These are phyloP conservation scores for Siniperca obscura DNA, from an alignment of 2,797 vertebrate genomes.

Conservation along the genomic window DNA sequence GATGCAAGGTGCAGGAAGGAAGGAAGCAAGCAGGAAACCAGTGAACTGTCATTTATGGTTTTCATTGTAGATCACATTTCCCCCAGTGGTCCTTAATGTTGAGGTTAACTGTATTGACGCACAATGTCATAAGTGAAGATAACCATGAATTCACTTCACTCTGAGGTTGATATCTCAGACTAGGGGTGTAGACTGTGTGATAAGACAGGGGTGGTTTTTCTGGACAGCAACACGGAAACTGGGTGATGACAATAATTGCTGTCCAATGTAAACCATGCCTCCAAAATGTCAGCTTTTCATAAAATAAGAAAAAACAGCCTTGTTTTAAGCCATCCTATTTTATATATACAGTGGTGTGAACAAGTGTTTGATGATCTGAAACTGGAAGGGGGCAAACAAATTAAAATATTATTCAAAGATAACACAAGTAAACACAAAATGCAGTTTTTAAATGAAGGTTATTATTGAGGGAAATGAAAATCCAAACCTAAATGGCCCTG, in stretches of 20 bases:
- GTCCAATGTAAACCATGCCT: neutral
- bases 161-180: neutral
- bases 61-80: constrained; percentile 26
- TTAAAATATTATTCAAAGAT: no score
- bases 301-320: neutral
- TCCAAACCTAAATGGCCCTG: no score
- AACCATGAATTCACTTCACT: neutral
- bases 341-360: no score
- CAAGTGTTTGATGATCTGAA: no score
- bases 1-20: constrained; percentile 48
- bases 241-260: neutral
- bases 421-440: no score
- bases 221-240: neutral
- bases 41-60: constrained; percentile 50
- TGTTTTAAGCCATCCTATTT: neutral
- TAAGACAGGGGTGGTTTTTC: neutral
- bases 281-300: neutral
- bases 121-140: neutral
- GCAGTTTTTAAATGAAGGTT: no score
- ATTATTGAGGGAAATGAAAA: no score
- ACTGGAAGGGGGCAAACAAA: no score
- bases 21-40: constrained; percentile 59
- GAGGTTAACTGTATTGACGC: neutral
- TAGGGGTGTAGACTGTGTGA: neutral
- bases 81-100: neutral